Base-by-base conservation (phyloP, 2,113 vertebrate genomes). In the Melanostigma gelatinosum region DNA sequence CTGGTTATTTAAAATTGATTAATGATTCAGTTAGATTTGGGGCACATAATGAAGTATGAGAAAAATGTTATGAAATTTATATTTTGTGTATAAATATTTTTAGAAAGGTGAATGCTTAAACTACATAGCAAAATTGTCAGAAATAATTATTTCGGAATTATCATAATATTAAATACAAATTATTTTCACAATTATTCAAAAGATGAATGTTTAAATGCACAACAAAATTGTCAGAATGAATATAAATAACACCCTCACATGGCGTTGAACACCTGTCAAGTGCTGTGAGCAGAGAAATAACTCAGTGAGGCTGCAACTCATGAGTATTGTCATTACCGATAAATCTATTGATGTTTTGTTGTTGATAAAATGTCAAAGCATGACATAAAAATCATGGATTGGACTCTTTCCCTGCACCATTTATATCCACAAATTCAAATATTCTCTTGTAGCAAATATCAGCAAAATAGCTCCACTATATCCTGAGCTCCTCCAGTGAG, bases 401-500 rank as follows among this genome's bases (percentile, higher is more conserved):
- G n/a, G 15, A 24, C 34, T 64, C 0, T n/a, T 73, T 67, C 54
- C 52, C 24, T 24, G 24, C 44, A 71, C 15, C 42, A 34, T 82
- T 65, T 38, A 29, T 13, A 22, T 48, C 11, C 40, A 48, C 20
- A 70, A 20, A 79, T 18, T 8, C 22, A 40, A 34, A 15, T 36
- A 38, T 63, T 66, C 50, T 68, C 12, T 68, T 66, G 54, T 32
- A 16, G 3, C 55, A 65, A 34, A 75, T 55, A 61, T 77, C 8
- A 54, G 48, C 34, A 11, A 11, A 10, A 36, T n/a, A 64, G 50
- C 81, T 76, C 0, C 65, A 42, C 58, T 68, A 29, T 20, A 48
- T 75, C 75, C 55, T 13, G 29, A 65, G 15, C 87, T 63, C 27
- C 18, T 22, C 22, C 24, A 86, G 72, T 68, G 22, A 70, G 38